Base-by-base conservation (phyloP, 2,888 invertebrate genomes). In the Aphrophora alni region DNA sequence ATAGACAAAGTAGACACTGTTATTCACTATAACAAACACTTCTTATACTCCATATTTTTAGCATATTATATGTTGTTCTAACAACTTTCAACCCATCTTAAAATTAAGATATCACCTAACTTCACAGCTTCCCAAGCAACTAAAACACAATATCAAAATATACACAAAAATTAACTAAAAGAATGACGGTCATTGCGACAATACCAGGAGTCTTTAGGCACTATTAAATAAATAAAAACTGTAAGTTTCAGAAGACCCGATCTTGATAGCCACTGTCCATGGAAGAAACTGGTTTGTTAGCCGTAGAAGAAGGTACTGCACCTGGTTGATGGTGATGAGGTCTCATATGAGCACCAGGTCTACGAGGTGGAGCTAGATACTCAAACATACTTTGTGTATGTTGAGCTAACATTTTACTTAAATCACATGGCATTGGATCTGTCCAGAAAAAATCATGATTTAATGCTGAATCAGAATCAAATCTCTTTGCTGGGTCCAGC, bases 391-490 rank as follows among this genome's bases (percentile, higher is more conserved):
- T 97, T 87, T 93, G 92, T 83, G 93, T 94, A 90, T 95, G 95
- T 86, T 96, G 96, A 0, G 96, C 96, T 83, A 98, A 89, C 97
- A 98, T 98, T 89, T 95, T 95, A 77, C 93, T 95, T 44, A 97
- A 90, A 87, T 97, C 97, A 86, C 95, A 94, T 0, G 98, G 98
- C 95, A 97, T 95, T 0, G 99, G 99, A 88, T 98, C 97, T 5
- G 95, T 95, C 97, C 98, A 99, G 90, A 99, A 99, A 90, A 99
- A 99, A 87, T 98, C 97, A 87, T 99, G 98, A 89, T 98, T 97
- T 0, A 99, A 88, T 0, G 98, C 98, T 0, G 95, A 94, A 87
- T 99, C 98, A 0, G 97, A 94, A 87, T 98, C 97, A 80, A 90
- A 91, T 81, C 97, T 90, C 88, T 97, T 97, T 0, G 94, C 92